Conservation (phyloP, 2,888 invertebrate species). For the Euphydryas editha region DNA sequence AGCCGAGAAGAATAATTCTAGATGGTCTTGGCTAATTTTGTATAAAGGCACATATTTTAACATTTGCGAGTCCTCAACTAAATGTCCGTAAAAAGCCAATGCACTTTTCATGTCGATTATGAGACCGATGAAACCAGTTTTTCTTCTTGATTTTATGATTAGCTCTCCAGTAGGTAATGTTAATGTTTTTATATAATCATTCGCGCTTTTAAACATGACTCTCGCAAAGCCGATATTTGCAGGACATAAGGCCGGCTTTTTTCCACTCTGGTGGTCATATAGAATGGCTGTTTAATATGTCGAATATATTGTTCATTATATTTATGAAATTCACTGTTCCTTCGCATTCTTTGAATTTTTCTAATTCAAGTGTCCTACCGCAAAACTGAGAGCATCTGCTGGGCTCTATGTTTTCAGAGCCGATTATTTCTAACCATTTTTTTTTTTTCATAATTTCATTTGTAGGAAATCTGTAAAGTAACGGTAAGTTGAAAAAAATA, state of each 20-base stretch:
- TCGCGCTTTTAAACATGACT: constrained; percentile 14
- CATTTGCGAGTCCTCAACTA: constrained; percentile 14
- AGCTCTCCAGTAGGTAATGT: constrained; percentile 14
- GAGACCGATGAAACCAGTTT: constrained; percentile 17
- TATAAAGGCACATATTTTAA: constrained; percentile 24
- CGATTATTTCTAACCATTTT: no score
- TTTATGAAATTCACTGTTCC: no score
- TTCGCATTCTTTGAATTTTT: no score
- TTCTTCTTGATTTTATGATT: constrained; percentile 9
- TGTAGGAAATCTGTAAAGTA: no score
- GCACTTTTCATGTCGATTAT: constrained; percentile 1
- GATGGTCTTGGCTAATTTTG: constrained; percentile 25
- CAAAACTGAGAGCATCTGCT: no score
- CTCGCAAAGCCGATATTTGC: constrained; percentile 6
- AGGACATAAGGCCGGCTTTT: constrained; percentile 4
- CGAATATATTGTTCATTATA: no score
- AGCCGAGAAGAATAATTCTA: constrained; percentile 14
- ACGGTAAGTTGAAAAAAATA: no score
- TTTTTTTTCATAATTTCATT: no score
- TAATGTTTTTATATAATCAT: constrained; percentile 16
- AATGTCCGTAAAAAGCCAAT: constrained; percentile 8
- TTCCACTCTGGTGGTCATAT: no score
- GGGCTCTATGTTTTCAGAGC: no score
- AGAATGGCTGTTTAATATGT: no score
- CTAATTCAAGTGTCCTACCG: no score